These are phyloP conservation scores for Enteromius treurensis DNA, from an alignment of 2,797 vertebrate genomes.

Conservation along the genomic window DNA sequence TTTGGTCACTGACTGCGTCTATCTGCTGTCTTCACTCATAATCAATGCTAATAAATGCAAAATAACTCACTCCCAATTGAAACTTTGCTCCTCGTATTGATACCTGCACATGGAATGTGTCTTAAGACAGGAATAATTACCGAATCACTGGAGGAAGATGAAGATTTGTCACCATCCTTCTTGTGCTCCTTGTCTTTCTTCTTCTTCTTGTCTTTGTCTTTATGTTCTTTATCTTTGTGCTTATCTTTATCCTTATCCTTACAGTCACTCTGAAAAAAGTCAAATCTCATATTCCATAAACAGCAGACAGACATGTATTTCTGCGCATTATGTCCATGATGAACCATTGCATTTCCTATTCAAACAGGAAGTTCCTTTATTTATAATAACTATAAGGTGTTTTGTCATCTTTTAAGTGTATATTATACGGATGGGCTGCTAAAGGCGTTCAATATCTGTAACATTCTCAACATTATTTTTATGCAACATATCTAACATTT, in stretches of 20 bases:
- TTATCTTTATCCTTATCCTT: slow-evolving; percentile 44
- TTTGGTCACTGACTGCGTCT: neutral
- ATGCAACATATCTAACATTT: neutral
- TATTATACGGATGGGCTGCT: neutral
- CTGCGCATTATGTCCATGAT: neutral
- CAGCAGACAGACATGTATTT: neutral
- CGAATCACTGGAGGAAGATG: slow-evolving; percentile 39
- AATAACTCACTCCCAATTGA: neutral
- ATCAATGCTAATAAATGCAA: neutral
- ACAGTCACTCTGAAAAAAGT: neutral
- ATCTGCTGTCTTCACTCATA: neutral
- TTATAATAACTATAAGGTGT: neutral
- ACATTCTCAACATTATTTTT: neutral
- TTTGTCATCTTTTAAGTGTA: neutral
- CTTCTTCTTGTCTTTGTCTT: slow-evolving; percentile 40
- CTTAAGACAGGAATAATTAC: neutral
- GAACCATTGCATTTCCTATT: neutral
- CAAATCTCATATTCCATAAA: neutral
- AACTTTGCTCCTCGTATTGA: neutral
- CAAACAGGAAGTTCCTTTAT: slow-evolving; percentile 4
- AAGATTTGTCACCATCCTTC: slow-evolving; percentile 24
- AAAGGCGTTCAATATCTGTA: neutral
- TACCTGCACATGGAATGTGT: neutral
- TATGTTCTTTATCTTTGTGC: slow-evolving; percentile 17
- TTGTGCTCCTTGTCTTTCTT: slow-evolving; percentile 38